Evolutionary conservation across 2,888 invertebrate species (phyloP).

Genomic region (Limulus polyphemus): DNA sequence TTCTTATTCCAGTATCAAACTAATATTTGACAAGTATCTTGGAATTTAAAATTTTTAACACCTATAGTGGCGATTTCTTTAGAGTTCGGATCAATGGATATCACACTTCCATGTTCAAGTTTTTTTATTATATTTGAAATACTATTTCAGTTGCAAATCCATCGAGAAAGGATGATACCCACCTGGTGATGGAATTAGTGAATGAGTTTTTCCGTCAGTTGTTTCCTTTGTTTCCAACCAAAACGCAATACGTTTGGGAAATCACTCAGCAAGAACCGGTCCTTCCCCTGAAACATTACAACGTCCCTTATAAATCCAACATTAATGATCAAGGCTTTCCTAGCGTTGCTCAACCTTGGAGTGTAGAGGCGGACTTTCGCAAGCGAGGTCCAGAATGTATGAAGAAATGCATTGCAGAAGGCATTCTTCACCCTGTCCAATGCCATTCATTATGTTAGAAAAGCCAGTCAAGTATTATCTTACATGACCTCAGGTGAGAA

Average conservation of each 20-base stretch:
- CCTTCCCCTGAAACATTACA: too few relatives aligned
- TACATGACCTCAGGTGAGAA: too few relatives aligned
- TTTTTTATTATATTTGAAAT: too few relatives aligned
- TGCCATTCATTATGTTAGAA: conserved; percentile 35
- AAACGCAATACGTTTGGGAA: conserved; percentile 22
- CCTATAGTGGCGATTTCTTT: too few relatives aligned
- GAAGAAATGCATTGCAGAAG: conserved; percentile 34
- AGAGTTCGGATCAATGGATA: too few relatives aligned
- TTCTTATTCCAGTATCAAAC: too few relatives aligned
- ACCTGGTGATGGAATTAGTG: conserved; percentile 21
- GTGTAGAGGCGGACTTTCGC: conserved; percentile 14
- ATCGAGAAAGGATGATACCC: conserved; percentile 9
- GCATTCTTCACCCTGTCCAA: conserved; percentile 34
- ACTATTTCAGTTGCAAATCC: too few relatives aligned
- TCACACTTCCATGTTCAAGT: too few relatives aligned
- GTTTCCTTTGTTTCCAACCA: conserved; percentile 23
- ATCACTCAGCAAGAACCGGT: conserved; percentile 8
- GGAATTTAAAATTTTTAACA: too few relatives aligned
- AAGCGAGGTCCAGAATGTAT: conserved; percentile 35
- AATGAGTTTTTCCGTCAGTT: conserved; percentile 21
- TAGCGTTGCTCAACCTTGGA: conserved; percentile 5
- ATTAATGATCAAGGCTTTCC: neutral
- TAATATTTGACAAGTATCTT: too few relatives aligned
- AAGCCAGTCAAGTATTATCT: neutral
- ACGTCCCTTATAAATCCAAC: neutral